Evolutionary conservation across 2,113 vertebrate genomes (phyloP).

Genomic region (Xiphophorus couchianus): DNA sequence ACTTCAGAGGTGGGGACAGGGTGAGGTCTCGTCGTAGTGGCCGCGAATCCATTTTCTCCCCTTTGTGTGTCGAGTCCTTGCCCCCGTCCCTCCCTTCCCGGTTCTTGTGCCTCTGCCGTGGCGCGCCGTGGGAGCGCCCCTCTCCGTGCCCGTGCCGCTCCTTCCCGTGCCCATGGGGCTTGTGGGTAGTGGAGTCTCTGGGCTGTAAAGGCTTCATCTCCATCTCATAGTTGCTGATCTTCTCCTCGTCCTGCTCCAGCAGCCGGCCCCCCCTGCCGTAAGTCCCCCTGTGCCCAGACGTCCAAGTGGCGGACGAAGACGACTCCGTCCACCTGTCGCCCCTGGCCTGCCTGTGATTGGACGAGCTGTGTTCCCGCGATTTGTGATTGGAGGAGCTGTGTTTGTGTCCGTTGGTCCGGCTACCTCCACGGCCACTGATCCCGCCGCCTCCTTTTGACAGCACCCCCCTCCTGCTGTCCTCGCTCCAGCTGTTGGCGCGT

Average conservation of each 20-base stretch:
- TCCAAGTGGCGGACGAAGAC: constrained; percentile 86
- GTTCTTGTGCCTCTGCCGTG: constrained; percentile 88
- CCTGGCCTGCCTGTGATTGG: constrained; percentile 73
- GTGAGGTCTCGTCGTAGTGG: constrained; percentile 92
- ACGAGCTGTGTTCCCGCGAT: constrained; percentile 71
- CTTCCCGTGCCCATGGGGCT: constrained; percentile 77
- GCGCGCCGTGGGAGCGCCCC: constrained; percentile 80
- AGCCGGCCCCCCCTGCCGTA: constrained; percentile 81
- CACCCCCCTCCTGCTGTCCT: constrained; percentile 80
- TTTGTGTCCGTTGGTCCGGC: constrained; percentile 85
- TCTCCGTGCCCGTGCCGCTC: constrained; percentile 72
- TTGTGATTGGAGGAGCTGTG: constrained; percentile 87
- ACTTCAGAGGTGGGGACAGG: constrained; percentile 93
- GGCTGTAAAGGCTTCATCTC: constrained; percentile 94
- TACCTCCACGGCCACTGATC: constrained; percentile 72
- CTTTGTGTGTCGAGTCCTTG: constrained; percentile 75
- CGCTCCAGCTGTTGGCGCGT: constrained; percentile 85
- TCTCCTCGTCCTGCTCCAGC: constrained; percentile 93
- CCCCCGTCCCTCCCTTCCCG: constrained; percentile 76
- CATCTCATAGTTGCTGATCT: constrained; percentile 95
- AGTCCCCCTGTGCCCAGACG: constrained; percentile 81
- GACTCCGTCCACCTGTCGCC: constrained; percentile 90
- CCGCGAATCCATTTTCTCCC: constrained; percentile 87
- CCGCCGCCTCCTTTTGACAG: constrained; percentile 69
- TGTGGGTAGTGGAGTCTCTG: constrained; percentile 80